Base-by-base conservation (phyloP, 2,797 vertebrate species). In the Cyclopterus lumpus region DNA sequence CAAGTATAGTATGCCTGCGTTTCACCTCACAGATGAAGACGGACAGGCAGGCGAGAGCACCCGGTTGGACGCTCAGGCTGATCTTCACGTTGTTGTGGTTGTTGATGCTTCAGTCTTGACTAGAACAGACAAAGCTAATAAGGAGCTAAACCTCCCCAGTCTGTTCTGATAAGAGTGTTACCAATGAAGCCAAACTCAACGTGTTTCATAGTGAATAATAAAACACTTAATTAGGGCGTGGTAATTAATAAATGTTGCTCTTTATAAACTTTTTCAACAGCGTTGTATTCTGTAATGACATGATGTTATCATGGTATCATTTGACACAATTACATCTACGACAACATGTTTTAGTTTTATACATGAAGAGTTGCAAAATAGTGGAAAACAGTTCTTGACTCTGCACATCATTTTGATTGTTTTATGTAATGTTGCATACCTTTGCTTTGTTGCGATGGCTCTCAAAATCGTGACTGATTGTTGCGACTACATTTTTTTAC, bases 51-150 rank as follows among this genome's bases (percentile, higher is more conserved):
- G 11, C 14, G 12, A 51, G 40, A 59, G 59, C 68, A 24, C 20
- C 71, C 12, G 1, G 26, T 59, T 11, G 68, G 62, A 61, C 57
- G 68, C 49, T 26, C 69, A n/a, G 28, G 28, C 34, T 53, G 49
- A 22, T 22, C n/a, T 49, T 49, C 48, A 22, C 22, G 48, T 49
- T 53, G 67, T 61, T 72, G 59, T 22, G 22, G 48, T 49, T 53
- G 67, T 61, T 72, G 59, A 26, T 59, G 22, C 42, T 54, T 79
- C 58, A 60, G 67, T 36, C 7, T 10, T 62, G 63, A 82, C 44
- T 30, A 32, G 40, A 82, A 61, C 48, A 73, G 80, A 67, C 65
- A 34, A 82, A 36, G 51, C 57, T 73, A 6, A 75, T 84, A 63
- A 72, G 51, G 0, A 70, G 22, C 46, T 74, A 20, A 73, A 66